Base-by-base conservation (phyloP, 2,113 vertebrate species). In the Carlito syrichta region DNA sequence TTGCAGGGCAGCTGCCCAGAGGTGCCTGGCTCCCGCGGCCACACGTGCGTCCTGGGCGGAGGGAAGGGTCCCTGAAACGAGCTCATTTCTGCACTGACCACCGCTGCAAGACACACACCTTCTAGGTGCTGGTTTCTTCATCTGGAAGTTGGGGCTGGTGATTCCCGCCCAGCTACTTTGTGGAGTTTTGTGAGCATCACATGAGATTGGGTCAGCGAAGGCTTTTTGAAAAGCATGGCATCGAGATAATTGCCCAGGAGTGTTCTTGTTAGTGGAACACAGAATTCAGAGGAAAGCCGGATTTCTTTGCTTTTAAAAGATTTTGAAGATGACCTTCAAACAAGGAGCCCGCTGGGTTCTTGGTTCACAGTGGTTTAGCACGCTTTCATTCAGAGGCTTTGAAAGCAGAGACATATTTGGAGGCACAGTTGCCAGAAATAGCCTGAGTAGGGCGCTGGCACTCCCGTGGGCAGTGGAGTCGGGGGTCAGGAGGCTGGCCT, bases 261-360 rank as follows among this genome's bases (percentile, higher is more conserved):
- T 20, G 54, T 66, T n/a, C 43, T 78, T 79, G 48, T 85, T 87
- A 62, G 45, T 45, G 45, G 56, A 74, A 86, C 38, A 45, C n/a
- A 6, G 35, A 2, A 3, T 83, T 85, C 86, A 30, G 23, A 91
- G 77, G 78, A 90, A 93, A 79, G 45, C 71, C 13, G 4, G 32
- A 38, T 95, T 79, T 68, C 85, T 94, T 63, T 76, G 56, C 91
- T 90, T 76, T 40, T 66, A 50, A 94, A 86, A 43, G 60, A n/a
- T n/a, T 63, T 94, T 86, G 94, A 94, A 95, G 71, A 74, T 81
- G 89, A 90, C 89, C 81, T 94, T 97, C 87, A 91, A 84, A 79
- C 19, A 90, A 86, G 68, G n/a, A 86, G 27, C 25, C 69, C 74
- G 85, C 48, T 60, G 54, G 43, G 78, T 76, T 78, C 93, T 71